Base-by-base conservation (phyloP, 2,113 vertebrate species). In the Oophaga pumilio region DNA sequence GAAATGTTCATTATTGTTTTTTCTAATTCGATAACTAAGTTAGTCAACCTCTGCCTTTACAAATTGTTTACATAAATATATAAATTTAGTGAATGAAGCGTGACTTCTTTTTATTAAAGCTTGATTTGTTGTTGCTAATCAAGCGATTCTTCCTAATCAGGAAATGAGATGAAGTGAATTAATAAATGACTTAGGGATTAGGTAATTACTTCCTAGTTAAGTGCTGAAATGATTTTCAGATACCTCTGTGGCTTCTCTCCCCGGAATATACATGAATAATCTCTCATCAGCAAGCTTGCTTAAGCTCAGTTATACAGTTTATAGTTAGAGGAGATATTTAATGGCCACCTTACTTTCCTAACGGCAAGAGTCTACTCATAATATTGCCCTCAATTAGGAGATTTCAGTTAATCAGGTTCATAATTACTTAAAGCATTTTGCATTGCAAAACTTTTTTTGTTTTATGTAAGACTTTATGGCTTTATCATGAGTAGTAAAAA, bases 121-220 rank as follows among this genome's bases (percentile, higher is more conserved):
- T 81, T 87, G 77, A 87, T 87, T 71, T 87, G 86, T 81, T 82
- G 56, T 50, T 82, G 76, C 26, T 87, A 87, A 87, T 87, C 56
- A 78, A 87, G 77, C 79, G 66, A 82, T 87, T 87, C 78, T 74
- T 52, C 56, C 53, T 87, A 87, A 87, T 87, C 86, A 87, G 64
- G 33, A 87, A 82, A 87, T 87, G 50, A 87, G 66, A 87, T 82
- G 64, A 33, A 87, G 77, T 49, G 66, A 87, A 81, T 87, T 87
- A 87, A 87, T 87, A 71, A 73, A 87, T 87, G 78, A 62, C 53
- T 87, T 62, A 82, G 28, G 33, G 64, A 81, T 50, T 82, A 62
- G 50, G 26, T 87, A 87, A 87, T 87, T 87, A 82, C 78, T 82
- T 87, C 28, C 78, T 87, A 73, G 50, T 82, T 82, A 87, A 87